phyloP scores from a whole-genome alignment of 2,797 vertebrate species.

The Myotis myotis region DNA sequence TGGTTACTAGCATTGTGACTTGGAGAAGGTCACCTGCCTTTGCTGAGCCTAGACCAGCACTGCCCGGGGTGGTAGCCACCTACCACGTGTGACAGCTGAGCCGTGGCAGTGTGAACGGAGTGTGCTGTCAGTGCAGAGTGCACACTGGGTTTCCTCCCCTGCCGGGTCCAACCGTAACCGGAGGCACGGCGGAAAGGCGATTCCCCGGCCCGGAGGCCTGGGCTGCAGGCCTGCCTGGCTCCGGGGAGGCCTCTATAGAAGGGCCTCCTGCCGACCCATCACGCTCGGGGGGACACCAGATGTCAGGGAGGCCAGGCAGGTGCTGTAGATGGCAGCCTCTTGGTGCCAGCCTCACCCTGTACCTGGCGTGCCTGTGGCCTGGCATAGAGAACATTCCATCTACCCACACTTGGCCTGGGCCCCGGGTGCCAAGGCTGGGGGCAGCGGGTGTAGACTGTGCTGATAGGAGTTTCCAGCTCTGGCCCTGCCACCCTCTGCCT shows the following conservation, averaged over 20 bases:
- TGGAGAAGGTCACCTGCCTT: background rate
- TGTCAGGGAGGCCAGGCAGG: background rate
- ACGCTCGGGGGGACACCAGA: background rate
- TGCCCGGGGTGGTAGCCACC: background rate
- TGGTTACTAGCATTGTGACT: background rate
- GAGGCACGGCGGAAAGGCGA: rapidly evolving
- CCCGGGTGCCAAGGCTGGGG: rapidly evolving
- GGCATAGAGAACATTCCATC: background rate
- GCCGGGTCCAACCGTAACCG: rapidly evolving
- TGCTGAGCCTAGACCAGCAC: background rate
- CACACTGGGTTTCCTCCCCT: background rate
- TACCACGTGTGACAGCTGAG: rapidly evolving
- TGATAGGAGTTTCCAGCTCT: background rate
- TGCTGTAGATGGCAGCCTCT: background rate
- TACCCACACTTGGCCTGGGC: background rate
- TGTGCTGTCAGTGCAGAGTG: rapidly evolving
- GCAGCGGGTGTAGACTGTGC: background rate
- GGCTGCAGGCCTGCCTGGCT: background rate
- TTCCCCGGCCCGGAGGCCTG: background rate
- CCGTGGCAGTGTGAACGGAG: background rate
- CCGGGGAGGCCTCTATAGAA: background rate
- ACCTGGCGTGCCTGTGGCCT: rapidly evolving
- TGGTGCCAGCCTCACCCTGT: background rate
- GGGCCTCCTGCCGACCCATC: background rate
- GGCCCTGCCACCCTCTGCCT: background rate